A percentile compares a stretch with the other conserved stretches of the same genome.
Conservation (phyloP, 2,113 vertebrate species). For the Microcebus murinus region DNA sequence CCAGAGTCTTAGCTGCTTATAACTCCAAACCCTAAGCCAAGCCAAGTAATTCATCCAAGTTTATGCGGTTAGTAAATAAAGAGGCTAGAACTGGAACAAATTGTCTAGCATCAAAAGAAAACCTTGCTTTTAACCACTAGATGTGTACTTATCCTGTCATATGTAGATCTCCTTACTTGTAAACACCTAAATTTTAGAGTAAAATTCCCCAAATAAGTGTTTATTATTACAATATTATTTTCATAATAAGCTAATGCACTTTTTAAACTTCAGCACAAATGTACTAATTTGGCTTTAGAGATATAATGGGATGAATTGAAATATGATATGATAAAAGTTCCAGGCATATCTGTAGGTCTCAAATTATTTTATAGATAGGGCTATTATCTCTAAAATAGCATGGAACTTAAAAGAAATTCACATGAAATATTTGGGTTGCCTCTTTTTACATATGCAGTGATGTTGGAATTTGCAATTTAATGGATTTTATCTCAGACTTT, state of each 20-base stretch:
- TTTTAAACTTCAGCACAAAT: conserved; percentile 9
- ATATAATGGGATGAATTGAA: not conserved
- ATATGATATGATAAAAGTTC: not conserved
- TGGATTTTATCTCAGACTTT: conserved; percentile 47
- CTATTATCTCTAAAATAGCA: not conserved
- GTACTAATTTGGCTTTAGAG: conserved; percentile 1
- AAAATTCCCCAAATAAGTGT: not conserved
- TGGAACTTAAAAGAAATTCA: conserved; percentile 13
- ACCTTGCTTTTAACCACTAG: not conserved
- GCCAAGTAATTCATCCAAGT: not conserved
- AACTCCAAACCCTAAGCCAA: not conserved
- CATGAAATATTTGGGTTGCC: not conserved
- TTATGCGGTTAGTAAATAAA: not conserved
- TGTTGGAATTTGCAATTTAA: conserved; percentile 48
- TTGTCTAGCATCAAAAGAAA: not conserved
- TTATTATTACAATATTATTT: not conserved
- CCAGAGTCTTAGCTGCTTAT: not conserved
- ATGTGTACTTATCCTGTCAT: not conserved
- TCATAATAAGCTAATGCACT: not conserved
- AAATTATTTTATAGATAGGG: conserved; percentile 32
- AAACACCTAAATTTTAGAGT: not conserved
- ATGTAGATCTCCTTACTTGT: not conserved
- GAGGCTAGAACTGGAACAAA: not conserved
- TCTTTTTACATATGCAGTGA: not conserved
- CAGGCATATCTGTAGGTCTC: not conserved